Percentiles rank a stretch among this genome's conserved stretches.
These are phyloP conservation scores for Huso huso DNA, from an alignment of 2,797 vertebrate species.

Conservation along the genomic window DNA sequence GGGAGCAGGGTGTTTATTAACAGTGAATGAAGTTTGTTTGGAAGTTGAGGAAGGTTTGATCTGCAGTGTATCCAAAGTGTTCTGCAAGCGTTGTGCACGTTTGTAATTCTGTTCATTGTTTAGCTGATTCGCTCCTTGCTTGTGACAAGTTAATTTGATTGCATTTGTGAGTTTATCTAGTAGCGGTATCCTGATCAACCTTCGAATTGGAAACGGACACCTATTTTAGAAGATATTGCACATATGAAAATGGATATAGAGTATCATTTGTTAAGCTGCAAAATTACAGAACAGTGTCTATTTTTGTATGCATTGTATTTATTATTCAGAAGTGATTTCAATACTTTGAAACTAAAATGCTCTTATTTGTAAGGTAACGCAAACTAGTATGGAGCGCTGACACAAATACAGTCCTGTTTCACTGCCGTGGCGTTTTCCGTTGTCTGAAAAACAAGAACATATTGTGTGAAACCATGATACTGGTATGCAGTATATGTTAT, in stretches of 20 bases:
- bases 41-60: too few relatives aligned
- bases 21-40: too few relatives aligned
- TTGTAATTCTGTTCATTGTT: too few relatives aligned
- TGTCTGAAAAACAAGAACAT: too few relatives aligned
- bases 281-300: conserved; percentile 19
- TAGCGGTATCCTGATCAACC: too few relatives aligned
- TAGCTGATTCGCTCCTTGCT: too few relatives aligned
- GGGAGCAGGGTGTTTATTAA: too few relatives aligned
- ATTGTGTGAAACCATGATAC: neutral
- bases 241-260: neutral
- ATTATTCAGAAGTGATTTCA: conserved; percentile 13
- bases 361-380: neutral
- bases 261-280: conserved; percentile 8
- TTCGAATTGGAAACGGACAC: too few relatives aligned
- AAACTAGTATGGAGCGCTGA: neutral
- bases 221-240: neutral
- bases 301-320: conserved; percentile 34
- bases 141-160: too few relatives aligned
- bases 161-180: too few relatives aligned
- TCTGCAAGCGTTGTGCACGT: too few relatives aligned
- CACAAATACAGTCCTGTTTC: neutral
- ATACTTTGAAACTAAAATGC: conserved; percentile 10
- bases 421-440: neutral
- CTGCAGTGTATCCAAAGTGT: too few relatives aligned
- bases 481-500: conserved; percentile 18